These are phyloP conservation scores for Hozukius guyotensis DNA, from an alignment of 2,797 vertebrate genomes.

Conservation along the genomic window DNA sequence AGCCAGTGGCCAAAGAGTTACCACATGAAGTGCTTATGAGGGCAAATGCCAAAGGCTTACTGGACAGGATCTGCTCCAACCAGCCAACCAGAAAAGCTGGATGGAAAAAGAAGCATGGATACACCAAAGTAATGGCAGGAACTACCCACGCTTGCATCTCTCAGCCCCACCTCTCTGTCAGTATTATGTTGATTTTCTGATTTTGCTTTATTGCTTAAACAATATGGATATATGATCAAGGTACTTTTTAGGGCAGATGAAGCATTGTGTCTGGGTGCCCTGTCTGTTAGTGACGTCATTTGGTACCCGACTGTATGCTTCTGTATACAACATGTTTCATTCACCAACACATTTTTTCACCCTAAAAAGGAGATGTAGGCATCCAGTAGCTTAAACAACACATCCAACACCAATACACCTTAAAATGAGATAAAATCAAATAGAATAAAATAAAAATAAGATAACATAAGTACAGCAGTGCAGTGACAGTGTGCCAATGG, in stretches of 20 bases:
- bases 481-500: no score
- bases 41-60: slow-evolving; percentile 82
- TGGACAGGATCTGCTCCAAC: slow-evolving; percentile 72
- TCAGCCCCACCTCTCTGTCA: slow-evolving; percentile 27
- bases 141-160: slow-evolving; percentile 34
- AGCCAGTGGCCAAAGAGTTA: slow-evolving; percentile 71
- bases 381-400: no score
- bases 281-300: background rate
- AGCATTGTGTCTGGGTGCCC: background rate
- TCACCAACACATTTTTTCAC: background rate
- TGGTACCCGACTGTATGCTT: background rate
- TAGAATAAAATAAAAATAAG: no score
- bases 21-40: slow-evolving; percentile 82
- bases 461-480: no score
- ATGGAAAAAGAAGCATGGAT: slow-evolving; percentile 36
- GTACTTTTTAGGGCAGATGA: background rate
- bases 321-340: background rate
- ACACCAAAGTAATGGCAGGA: slow-evolving; percentile 52
- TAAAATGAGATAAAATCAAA: no score
- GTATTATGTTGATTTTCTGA: background rate
- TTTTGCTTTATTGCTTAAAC: background rate
- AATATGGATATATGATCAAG: background rate
- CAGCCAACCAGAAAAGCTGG: slow-evolving; percentile 69
- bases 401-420: no score
- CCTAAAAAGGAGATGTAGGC: background rate